Evolutionary conservation across 2,113 vertebrate species (phyloP).

Genomic region (Neomonachus schauinslandi): DNA sequence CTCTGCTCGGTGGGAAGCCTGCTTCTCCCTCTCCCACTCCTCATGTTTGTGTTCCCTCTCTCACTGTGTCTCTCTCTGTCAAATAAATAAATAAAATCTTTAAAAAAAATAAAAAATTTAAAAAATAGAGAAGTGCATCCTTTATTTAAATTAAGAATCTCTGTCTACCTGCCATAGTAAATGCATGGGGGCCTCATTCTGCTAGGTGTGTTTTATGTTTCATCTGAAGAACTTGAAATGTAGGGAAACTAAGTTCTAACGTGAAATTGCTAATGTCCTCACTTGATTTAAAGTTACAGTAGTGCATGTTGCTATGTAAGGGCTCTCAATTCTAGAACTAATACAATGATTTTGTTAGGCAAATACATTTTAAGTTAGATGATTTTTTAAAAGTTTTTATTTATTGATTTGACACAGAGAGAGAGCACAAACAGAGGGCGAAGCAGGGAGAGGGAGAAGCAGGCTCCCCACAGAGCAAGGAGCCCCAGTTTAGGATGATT

Average conservation of each 20-base stretch:
- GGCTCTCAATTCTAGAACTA: background rate
- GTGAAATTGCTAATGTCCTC: background rate
- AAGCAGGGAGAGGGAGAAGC: too few relatives aligned
- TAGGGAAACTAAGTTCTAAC: background rate
- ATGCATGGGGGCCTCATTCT: background rate
- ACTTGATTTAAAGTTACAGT: background rate
- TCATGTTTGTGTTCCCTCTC: too few relatives aligned
- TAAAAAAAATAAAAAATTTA: too few relatives aligned
- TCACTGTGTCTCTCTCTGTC: too few relatives aligned
- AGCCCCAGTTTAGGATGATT: background rate
- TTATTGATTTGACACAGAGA: too few relatives aligned
- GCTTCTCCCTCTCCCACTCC: too few relatives aligned
- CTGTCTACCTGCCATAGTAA: background rate
- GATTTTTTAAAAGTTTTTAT: too few relatives aligned
- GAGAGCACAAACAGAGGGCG: too few relatives aligned
- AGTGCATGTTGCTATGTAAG: background rate
- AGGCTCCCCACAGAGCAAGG: too few relatives aligned
- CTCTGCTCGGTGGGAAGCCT: too few relatives aligned
- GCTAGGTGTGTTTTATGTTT: background rate
- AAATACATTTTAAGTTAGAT: background rate
- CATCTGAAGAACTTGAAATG: background rate
- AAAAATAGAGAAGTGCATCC: background rate
- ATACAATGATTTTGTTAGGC: too few relatives aligned
- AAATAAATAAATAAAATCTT: too few relatives aligned
- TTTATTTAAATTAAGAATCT: background rate